Conservation (phyloP, 1,140 invertebrate species). For the Trichonephila clavipes region DNA sequence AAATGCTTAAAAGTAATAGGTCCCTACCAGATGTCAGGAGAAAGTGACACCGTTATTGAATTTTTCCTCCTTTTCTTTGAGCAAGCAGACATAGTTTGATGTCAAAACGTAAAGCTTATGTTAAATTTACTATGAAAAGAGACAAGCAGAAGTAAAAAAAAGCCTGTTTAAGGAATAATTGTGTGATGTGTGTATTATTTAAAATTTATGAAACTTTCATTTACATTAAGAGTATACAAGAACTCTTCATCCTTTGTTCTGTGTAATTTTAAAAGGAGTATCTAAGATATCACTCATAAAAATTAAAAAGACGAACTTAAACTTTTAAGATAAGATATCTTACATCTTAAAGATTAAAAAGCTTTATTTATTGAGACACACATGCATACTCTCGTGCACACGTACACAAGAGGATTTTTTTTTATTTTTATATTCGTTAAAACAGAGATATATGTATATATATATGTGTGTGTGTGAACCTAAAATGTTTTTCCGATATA, state of each 20-base stretch:
- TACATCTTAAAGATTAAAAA: no score
- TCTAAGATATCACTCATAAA: no score
- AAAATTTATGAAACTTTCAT: constrained; percentile 3
- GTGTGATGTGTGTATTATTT: constrained; percentile 26
- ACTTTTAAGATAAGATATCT: no score
- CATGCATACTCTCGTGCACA: no score
- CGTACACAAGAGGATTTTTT: no score
- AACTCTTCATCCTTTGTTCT: not conserved
- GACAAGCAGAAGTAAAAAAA: not conserved
- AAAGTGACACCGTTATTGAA: constrained; percentile 63
- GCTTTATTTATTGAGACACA: no score
- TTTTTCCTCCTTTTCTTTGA: constrained; percentile 42
- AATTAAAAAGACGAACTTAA: no score
- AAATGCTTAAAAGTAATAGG: constrained; percentile 75
- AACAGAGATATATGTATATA: no score
- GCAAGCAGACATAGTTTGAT: not conserved
- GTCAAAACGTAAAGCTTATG: constrained; percentile 10
- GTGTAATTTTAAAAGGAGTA: not conserved
- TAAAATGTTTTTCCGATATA: no score
- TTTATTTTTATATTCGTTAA: no score
- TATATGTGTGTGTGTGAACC: no score
- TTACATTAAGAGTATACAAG: not conserved
- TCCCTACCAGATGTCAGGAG: constrained; percentile 40
- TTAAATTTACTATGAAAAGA: constrained; percentile 25
- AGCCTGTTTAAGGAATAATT: not conserved